A percentile compares a stretch with the other conserved stretches of the same genome.
Evolutionary conservation across 2,888 invertebrate genomes (phyloP).

Genomic region (Mythimna albipuncta): DNA sequence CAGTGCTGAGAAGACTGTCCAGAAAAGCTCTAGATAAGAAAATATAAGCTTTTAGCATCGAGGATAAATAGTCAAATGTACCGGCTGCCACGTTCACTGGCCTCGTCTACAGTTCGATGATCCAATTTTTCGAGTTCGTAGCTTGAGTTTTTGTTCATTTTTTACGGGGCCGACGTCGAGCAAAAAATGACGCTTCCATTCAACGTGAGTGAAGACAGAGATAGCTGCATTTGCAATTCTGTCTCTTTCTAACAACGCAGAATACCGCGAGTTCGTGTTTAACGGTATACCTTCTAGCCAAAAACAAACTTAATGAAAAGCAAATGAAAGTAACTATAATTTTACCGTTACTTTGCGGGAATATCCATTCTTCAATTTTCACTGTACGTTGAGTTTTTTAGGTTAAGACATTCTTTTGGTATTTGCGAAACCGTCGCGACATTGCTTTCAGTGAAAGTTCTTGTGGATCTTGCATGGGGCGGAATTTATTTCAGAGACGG

Average conservation of each 20-base stretch:
- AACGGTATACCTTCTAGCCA: constrained; percentile 80
- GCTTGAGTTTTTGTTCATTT: constrained; percentile 81
- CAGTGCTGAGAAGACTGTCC: background rate
- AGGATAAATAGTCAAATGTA: constrained; percentile 60
- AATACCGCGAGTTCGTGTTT: constrained; percentile 69
- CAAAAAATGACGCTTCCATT: constrained; percentile 83
- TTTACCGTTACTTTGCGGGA: constrained; percentile 74
- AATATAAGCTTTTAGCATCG: constrained; percentile 32
- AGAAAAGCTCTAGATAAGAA: background rate
- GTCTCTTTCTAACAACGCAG: constrained; percentile 76
- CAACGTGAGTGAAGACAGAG: constrained; percentile 75
- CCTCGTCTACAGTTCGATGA: constrained; percentile 85
- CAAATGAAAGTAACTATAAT: constrained; percentile 79
- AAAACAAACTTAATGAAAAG: constrained; percentile 81
- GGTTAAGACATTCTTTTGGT: constrained; percentile 35
- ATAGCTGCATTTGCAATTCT: constrained; percentile 72
- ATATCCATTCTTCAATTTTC: constrained; percentile 56
- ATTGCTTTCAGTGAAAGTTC: constrained; percentile 52
- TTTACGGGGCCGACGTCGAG: constrained; percentile 74
- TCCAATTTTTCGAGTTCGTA: constrained; percentile 84
- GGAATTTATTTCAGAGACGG: constrained; percentile 42
- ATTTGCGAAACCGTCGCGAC: constrained; percentile 43
- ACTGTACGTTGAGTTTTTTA: constrained; percentile 47
- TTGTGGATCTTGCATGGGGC: constrained; percentile 32
- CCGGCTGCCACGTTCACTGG: constrained; percentile 78